Base-by-base conservation (phyloP, 2,113 vertebrate genomes). In the Patagioenas fasciata region DNA sequence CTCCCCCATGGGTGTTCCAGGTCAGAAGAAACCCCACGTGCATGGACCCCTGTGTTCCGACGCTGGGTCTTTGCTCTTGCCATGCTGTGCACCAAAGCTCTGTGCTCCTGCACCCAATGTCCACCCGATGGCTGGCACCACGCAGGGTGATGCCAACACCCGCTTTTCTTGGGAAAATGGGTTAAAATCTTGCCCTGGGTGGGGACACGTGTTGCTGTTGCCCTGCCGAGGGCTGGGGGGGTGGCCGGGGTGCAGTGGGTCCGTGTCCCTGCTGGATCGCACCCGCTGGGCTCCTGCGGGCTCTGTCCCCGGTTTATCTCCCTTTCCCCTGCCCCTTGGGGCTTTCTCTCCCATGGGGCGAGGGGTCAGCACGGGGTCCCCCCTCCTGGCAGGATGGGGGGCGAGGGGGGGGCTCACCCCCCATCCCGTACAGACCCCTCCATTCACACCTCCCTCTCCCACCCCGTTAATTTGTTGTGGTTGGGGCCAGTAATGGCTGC, bases 371-470 rank as follows among this genome's bases (percentile, higher is more conserved):
- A 19, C 18, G 44, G 44, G 44, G 44, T 42, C 66, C 40, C 73
- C 28, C 57, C 61, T 53, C 47, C 42, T 79, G 29, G 20, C 3
- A 14, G 44, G 56, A 36, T 44, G 34, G 2, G 60, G 47, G 71
- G 40, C 51, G 47, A 70, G 51, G 91, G n/a, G n/a, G 61, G 36
- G 65, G 50, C 82, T 87, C 47, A 5, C 60, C 31, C 8, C 73
- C 93, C 89, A 93, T 77, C 77, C 51, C 10, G 10, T 73, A 87
- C 95, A 97, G 97, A 88, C 85, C 93, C 89, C 87, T 96, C 74
- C 94, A 77, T 97, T 94, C 94, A 92, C 80, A 57, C 94, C 89
- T 91, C 91, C 91, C 84, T 95, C 84, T 95, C 94, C 97, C 90
- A 91, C 86, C 95, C 90, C 42, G 16, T 70, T 91, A 75, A 87